Base-by-base conservation (phyloP, 2,888 invertebrate species). In the Conus canariensis region DNA sequence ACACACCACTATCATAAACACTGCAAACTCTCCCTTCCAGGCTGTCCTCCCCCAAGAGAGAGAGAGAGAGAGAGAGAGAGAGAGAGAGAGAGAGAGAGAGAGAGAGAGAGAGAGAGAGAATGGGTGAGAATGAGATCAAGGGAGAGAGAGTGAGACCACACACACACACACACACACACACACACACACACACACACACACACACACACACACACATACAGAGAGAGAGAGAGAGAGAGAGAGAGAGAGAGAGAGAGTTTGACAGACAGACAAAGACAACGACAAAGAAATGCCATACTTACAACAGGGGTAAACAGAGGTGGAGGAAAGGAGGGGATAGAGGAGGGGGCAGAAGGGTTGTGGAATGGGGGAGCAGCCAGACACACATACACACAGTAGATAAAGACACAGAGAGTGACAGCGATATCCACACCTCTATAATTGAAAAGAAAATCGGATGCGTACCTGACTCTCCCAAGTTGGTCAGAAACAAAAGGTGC, bases 351-450 rank as follows among this genome's bases (percentile, higher is more conserved):
- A 45, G 2, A 3, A 45, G 4, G 2, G 45, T 16, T 64, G 7
- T 4, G 64, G 16, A 7, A 64, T 16, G 16, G 12, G 16, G 16
- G 64, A 64, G 64, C 67, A 74, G n/a, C 22, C 74, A 74, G n/a
- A 74, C 74, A n/a, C 9, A 74, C n/a, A 74, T n/a, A 74, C 25
- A 74, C 8, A 83, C n/a, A 10, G 59, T 4, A 58, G 85, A 58
- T 8, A 85, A 58, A 85, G 85, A 85, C 58, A 85, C 58, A 85
- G 85, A 85, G 85, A 85, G 85, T 56, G 85, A 85, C 58, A 85
- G 85, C 30, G 19, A 82, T 45, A 82, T 45, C 30, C 80, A 56
- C 82, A 82, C 82, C 14, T 19, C 30, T 45, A 82, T 0, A 82
- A 25, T 30, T 9, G 30, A 5, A 80, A 12, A 80, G 30, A 80